Conservation (phyloP, 2,113 vertebrate genomes). For the Hydrochoerus hydrochaeris region DNA sequence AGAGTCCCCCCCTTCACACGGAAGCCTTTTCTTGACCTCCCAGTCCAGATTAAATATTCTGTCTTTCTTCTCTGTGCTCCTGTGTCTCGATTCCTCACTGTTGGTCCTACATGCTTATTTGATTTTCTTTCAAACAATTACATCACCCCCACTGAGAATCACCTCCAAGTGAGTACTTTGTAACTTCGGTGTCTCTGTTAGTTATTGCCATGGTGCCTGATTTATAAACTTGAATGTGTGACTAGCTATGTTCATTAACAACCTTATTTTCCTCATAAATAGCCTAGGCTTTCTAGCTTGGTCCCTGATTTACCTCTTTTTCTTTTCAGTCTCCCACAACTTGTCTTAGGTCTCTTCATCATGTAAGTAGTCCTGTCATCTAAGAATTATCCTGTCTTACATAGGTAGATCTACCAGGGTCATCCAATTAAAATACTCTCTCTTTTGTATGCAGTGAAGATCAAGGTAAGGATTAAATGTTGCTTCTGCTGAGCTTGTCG, state of each 20-base stretch:
- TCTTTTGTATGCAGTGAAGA: not conserved
- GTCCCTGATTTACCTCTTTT: not conserved
- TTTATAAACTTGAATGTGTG: not conserved
- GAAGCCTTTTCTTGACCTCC: not conserved
- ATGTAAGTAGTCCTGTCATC: not conserved
- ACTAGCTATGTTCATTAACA: not conserved
- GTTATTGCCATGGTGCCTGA: not conserved
- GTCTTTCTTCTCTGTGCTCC: not conserved
- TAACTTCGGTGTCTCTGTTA: not conserved
- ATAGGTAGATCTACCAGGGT: not conserved
- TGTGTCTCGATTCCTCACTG: rapidly evolving
- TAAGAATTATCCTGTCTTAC: not conserved
- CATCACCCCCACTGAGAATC: not conserved
- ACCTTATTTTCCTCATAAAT: not conserved
- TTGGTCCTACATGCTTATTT: too few species aligned
- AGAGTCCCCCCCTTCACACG: not conserved
- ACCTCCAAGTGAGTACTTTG: not conserved
- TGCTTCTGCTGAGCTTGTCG: not conserved
- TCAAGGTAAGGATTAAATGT: not conserved
- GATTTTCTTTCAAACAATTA: not conserved
- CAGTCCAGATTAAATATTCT: not conserved
- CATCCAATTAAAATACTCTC: constrained; percentile 36
- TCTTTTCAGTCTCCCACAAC: not conserved
- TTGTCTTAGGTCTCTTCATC: not conserved
- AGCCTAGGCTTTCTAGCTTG: not conserved